Evolutionary conservation across 53 echinoderm and acorn worm species (phyloP), one percentile per base, ranked within the genome.

Genomic region (Holothuria leucospilota): DNA sequence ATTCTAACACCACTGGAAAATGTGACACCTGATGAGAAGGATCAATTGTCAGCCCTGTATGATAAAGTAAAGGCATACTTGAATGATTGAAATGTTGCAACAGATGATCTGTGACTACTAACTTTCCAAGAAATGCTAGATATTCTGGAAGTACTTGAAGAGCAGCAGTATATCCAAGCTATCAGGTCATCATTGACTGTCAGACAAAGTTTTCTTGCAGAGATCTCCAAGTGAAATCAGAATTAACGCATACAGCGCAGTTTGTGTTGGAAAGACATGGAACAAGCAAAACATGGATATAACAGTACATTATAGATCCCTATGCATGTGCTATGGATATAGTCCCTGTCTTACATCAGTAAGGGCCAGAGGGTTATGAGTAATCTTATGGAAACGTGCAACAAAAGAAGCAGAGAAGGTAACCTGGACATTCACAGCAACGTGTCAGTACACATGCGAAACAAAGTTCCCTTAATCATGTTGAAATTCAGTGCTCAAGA

Each of bases 321-420:
- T 90, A 86, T 84, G 90, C 93, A 21, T 92, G 93, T 87, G 69
- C 58, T 63, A 73, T 72, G 67, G 89, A 92, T 34, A 86, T 92
- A n/a, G 79, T 92, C 12, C n/a, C n/a, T n/a, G n/a, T 63, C 53
- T 21, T 92, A 92, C 60, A 86, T 92, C 49, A 72, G 72, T 20
- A 89, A 89, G 82, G 80, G 86, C 8, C 78, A 92, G 86, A 71
- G 83, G 70, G 92, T 84, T 8, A 90, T 90, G 92, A 83, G 89
- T n/a, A 51, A 74, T 13, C 73, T 92, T 21, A 61, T 90, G n/a
- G 56, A 24, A 59, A 6, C 51, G 63, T 59, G 87, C 89, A 65
- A 69, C 71, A 39, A 86, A 63, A 61, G 92, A 92, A 74, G 87
- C 84, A 61, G 51, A 75, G 29, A 85, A 53, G 92, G 86, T 5